Conservation (phyloP, 2,888 invertebrate species). For the Ganaspis brasiliensis region DNA sequence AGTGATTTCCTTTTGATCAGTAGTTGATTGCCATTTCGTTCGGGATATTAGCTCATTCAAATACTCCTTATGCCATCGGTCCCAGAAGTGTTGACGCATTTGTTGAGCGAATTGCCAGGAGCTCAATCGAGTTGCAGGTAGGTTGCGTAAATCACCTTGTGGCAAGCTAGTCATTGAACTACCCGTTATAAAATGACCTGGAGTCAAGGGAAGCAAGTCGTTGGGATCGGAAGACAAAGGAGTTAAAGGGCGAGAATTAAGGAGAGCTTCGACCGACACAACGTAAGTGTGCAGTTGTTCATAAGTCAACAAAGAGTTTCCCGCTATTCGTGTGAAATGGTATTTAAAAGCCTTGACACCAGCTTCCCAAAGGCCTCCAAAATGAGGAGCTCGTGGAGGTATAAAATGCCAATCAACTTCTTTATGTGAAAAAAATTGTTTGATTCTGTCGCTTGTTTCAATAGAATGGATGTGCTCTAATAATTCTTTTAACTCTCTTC, state of each 20-base stretch:
- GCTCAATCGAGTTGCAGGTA: slow-evolving; percentile 47
- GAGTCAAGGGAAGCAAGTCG: slow-evolving; percentile 63
- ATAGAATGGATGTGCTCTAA: neutral
- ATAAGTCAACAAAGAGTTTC: slow-evolving; percentile 3
- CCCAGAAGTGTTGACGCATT: slow-evolving; percentile 55
- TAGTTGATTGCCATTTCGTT: slow-evolving; percentile 54
- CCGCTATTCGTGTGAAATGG: slow-evolving; percentile 1
- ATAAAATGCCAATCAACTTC: slow-evolving; percentile 18
- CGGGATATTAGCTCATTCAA: slow-evolving; percentile 55
- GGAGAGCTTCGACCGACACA: slow-evolving; percentile 54
- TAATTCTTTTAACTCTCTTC: slow-evolving; percentile 50
- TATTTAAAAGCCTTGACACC: slow-evolving; percentile 20
- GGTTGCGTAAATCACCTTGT: slow-evolving; percentile 60
- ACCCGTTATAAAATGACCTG: slow-evolving; percentile 70
- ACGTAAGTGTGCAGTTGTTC: slow-evolving; percentile 19
- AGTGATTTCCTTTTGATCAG: neutral
- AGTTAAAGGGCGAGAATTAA: slow-evolving; percentile 62
- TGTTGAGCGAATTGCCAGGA: slow-evolving; percentile 60
- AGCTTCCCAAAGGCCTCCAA: slow-evolving; percentile 14
- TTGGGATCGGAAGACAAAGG: slow-evolving; percentile 60
- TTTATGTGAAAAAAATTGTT: neutral
- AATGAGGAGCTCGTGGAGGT: slow-evolving; percentile 6
- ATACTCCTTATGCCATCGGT: slow-evolving; percentile 59
- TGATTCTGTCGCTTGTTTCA: neutral
- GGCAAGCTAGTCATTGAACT: slow-evolving; percentile 61